Conservation (phyloP, 2,888 invertebrate genomes). For the Pterobdella sp. region DNA sequence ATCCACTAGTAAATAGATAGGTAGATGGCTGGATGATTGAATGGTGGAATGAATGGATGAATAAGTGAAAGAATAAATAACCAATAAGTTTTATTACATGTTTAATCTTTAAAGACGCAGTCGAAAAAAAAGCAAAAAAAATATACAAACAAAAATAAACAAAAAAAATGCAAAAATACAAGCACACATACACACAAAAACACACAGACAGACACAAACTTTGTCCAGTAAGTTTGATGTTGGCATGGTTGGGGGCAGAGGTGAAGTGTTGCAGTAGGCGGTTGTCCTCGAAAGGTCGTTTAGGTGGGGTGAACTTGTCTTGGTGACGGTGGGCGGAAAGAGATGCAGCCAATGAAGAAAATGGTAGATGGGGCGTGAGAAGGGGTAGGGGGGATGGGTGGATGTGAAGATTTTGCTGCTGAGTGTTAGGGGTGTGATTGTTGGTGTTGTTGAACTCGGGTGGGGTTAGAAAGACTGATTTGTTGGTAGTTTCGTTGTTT, state of each 20-base stretch:
- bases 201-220: constrained; percentile 57
- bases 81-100: no score
- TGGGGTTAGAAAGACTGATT: constrained; percentile 23
- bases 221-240: constrained; percentile 79
- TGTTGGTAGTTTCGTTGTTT: neutral
- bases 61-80: no score
- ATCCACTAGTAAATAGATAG: neutral
- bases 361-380: constrained; percentile 15
- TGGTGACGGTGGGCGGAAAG: constrained; percentile 18
- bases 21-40: neutral
- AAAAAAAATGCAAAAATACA: no score
- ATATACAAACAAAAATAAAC: no score
- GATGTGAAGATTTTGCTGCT: neutral
- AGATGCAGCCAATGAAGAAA: constrained; percentile 24
- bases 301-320: neutral
- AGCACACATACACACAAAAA: neutral
- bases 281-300: constrained; percentile 40
- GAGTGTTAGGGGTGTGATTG: neutral
- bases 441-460: constrained; percentile 13
- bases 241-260: constrained; percentile 58
- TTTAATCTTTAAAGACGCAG: no score
- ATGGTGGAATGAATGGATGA: neutral
- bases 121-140: no score
- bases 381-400: constrained; percentile 7
- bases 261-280: constrained; percentile 42